Evolutionary conservation across 2,113 vertebrate species (phyloP).

Genomic region (Trichechus manatus): DNA sequence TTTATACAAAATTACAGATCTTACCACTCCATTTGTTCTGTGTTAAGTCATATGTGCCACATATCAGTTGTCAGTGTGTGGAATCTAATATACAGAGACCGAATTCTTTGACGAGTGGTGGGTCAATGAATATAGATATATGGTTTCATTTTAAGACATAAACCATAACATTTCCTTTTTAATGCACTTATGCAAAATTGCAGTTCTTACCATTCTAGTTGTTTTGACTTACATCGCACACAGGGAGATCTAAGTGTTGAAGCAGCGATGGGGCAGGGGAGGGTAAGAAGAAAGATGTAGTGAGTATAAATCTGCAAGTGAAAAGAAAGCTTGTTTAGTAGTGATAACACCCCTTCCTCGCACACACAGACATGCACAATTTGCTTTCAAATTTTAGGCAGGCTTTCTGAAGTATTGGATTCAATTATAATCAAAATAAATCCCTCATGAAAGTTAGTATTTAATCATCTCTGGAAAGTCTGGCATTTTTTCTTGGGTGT

Average conservation of each 20-base stretch:
- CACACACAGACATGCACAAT: not conserved
- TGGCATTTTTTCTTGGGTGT: not conserved
- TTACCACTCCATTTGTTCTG: conserved; percentile 20
- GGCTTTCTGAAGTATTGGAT: not conserved
- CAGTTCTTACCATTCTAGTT: not conserved
- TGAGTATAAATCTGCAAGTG: not conserved
- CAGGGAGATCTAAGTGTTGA: not conserved
- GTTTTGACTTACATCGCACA: not conserved
- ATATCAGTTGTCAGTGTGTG: not conserved
- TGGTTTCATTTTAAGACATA: conserved; percentile 31
- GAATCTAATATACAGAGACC: not conserved
- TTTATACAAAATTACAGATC: conserved; percentile 29
- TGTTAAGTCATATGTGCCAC: not conserved
- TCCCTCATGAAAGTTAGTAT: not conserved
- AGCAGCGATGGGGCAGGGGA: not conserved
- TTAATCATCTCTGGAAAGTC: conserved; percentile 21
- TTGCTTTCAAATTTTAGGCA: conserved; percentile 47
- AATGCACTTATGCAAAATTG: conserved; percentile 13
- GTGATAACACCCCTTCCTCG: not conserved
- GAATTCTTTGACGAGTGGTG: not conserved
- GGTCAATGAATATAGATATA: not conserved
- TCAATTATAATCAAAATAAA: conserved; percentile 32
- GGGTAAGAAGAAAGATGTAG: not conserved
- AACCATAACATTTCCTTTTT: conserved; percentile 24
- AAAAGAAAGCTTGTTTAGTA: conserved; percentile 28